phyloP scores from a whole-genome alignment of 2,113 vertebrate genomes.

The Arothron firmamentum region DNA sequence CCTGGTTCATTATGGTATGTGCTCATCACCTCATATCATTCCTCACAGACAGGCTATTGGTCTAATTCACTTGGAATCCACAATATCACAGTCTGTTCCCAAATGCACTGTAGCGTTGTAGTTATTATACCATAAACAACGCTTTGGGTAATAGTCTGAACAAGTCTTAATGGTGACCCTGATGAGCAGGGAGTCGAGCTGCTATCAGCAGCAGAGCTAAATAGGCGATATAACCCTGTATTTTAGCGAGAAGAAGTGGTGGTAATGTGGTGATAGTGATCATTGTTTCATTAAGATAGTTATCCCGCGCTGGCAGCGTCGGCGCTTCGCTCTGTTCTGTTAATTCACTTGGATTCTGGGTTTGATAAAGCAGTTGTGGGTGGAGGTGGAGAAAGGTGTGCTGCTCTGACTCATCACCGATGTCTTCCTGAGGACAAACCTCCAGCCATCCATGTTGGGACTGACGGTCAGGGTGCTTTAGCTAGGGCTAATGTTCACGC shows the following conservation, averaged over 20 bases:
- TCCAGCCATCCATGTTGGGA: no score
- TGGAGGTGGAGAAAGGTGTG: conserved; percentile 26
- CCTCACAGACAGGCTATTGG: conserved; percentile 21
- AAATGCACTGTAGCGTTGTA: conserved; percentile 13
- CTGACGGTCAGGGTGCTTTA: no score
- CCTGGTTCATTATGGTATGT: conserved; percentile 45
- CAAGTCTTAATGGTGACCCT: conserved; percentile 30
- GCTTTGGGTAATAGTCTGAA: conserved; percentile 25
- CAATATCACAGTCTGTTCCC: conserved; percentile 23
- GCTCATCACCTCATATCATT: conserved; percentile 31
- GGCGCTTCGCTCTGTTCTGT: conserved; percentile 32
- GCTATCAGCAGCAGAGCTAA: conserved; percentile 19
- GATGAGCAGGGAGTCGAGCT: conserved; percentile 35
- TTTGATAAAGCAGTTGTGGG: conserved; percentile 29
- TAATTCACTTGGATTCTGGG: conserved; percentile 50
- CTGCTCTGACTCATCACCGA: conserved; percentile 9
- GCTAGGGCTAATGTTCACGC: no score
- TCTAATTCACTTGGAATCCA: conserved; percentile 13
- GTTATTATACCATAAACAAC: conserved; percentile 28
- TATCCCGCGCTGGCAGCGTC: conserved; percentile 43
- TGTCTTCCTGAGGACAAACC: no score
- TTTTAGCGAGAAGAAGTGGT: conserved; percentile 19
- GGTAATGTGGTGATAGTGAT: conserved; percentile 46
- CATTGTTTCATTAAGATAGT: conserved; percentile 49
- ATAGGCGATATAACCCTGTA: conserved; percentile 50